Base-by-base conservation (phyloP, 2,113 vertebrate genomes). In the Sturnus vulgaris region DNA sequence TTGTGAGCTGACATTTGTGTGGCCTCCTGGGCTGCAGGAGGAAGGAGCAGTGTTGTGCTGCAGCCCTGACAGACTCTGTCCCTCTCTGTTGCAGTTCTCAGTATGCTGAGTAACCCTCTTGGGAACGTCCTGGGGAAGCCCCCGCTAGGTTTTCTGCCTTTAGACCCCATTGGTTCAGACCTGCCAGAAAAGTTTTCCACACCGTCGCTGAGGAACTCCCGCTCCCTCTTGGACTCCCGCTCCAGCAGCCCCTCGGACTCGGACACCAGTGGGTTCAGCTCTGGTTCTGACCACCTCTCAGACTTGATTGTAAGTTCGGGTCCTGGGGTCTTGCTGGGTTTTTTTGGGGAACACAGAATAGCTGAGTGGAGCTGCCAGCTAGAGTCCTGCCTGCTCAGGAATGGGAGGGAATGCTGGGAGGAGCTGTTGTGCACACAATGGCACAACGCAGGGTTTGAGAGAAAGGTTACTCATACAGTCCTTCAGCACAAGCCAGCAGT, bases 201-300 rank as follows among this genome's bases (percentile, higher is more conserved):
- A 1, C 98, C 99, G 5, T 94, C 98, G 1, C 98, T 98, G 69
- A 98, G 99, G 96, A 98, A 93, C 31, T 97, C 98, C n/a, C 98
- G 99, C 40, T 99, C 99, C 70, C 98, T 99, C 80, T 92, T 99
- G 97, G 99, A 99, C 94, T 99, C 99, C 1, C 99, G 99, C 42
- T 99, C 99, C 88, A 99, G 99, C 97, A 99, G 99, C 92, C 99
- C 99, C 27, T 99, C 99, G 4, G 99, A 99, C 97, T 99, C 99
- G 0, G 99, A 99, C 96, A 99, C 99, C 89, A 99, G 99, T 50
- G 99, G 99, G 76, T 99, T 99, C 97, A 99, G 99, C 98, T 99
- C 99, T 33, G 99, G 99, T 63, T 99, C 99, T 0, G 99, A 99
- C 94, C 99, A 99, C 86, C 98, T 99, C 88, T 99, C 98, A 57